Evolutionary conservation across 1,140 invertebrate species (phyloP).

Genomic region (Pristionchus pacificus): DNA sequence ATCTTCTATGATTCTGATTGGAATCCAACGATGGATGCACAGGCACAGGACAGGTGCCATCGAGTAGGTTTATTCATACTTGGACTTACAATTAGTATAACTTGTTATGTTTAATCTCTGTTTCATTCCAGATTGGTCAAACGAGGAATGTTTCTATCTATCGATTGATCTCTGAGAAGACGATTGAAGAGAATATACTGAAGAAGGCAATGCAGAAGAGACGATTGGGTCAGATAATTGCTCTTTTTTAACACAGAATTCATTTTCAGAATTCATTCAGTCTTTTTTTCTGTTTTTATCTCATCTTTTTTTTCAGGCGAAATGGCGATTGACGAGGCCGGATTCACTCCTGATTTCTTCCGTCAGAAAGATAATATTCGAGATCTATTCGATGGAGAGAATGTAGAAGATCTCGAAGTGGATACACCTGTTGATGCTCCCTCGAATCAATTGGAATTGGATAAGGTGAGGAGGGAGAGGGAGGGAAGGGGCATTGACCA

Average conservation of each 20-base stretch:
- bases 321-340: constrained; percentile 95
- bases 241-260: no score
- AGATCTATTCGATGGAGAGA: constrained; percentile 51
- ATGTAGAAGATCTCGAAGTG: constrained; percentile 26
- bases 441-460: constrained; percentile 27
- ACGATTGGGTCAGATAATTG: no score
- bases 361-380: constrained; percentile 68
- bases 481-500: no score
- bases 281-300: no score
- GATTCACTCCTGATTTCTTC: constrained; percentile 96
- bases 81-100: background rate
- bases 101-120: no score
- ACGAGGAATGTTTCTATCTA: constrained; percentile 99
- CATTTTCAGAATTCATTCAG: no score
- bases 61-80: constrained; percentile 22
- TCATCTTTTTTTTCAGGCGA: no score
- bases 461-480: constrained; percentile 8
- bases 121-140: constrained; percentile 78
- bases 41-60: constrained; percentile 74
- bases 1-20: constrained; percentile 99
- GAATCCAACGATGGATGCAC: constrained; percentile 99
- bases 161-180: constrained; percentile 87
- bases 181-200: constrained; percentile 97
- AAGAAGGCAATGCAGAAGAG: constrained; percentile 98
- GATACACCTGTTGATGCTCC: constrained; percentile 13